A percentile compares a stretch with the other conserved stretches of the same genome.
Conservation (phyloP, 2,888 invertebrate genomes). For the Sthenelais limicola region DNA sequence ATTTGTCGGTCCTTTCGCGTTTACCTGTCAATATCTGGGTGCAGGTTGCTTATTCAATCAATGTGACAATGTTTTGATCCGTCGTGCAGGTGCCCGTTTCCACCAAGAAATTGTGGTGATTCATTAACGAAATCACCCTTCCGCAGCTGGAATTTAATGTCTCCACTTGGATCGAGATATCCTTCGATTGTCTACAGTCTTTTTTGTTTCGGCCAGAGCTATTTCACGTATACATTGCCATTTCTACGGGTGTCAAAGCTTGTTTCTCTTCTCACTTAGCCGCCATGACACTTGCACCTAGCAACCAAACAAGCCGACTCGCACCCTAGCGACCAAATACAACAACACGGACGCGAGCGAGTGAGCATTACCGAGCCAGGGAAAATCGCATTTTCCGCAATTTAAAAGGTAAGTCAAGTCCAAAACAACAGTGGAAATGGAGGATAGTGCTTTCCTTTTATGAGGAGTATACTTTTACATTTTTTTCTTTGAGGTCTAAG, state of each 20-base stretch:
- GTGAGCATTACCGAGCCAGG: too few relatives aligned
- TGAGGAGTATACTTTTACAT: too few relatives aligned
- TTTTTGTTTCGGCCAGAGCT: background rate
- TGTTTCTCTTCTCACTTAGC: background rate
- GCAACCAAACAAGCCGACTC: slow-evolving; percentile 27
- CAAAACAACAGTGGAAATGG: too few relatives aligned
- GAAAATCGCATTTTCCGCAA: too few relatives aligned
- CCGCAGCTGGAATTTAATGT: background rate
- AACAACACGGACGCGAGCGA: slow-evolving; percentile 25
- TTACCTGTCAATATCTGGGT: too few relatives aligned
- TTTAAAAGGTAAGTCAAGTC: too few relatives aligned
- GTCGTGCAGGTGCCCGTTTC: slow-evolving; percentile 28
- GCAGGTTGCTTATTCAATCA: too few relatives aligned
- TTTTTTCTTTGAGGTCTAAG: too few relatives aligned
- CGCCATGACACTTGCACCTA: slow-evolving; percentile 24
- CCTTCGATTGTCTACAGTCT: background rate
- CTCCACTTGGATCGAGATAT: background rate
- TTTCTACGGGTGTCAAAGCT: background rate
- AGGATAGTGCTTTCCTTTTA: too few relatives aligned
- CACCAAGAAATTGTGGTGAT: slow-evolving; percentile 12
- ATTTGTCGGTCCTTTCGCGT: too few relatives aligned
- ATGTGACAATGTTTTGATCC: slow-evolving; percentile 33
- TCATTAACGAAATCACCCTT: too few relatives aligned
- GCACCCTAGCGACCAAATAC: slow-evolving; percentile 5
- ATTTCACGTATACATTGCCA: background rate